Evolutionary conservation across 2,888 invertebrate species (phyloP).

Genomic region (Junonia oenone): DNA sequence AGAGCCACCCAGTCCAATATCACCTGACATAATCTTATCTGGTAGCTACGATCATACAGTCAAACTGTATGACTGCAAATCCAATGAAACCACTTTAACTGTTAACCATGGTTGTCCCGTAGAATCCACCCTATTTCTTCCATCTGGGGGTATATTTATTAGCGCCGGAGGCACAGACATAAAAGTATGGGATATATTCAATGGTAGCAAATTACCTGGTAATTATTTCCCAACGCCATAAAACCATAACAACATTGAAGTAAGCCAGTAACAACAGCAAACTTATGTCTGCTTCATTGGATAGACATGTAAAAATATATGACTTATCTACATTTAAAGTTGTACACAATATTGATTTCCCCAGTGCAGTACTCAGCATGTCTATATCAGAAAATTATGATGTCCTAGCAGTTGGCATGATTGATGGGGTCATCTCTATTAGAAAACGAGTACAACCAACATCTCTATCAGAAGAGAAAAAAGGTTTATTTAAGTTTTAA

Average conservation of each 20-base stretch:
- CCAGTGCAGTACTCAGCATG: constrained; percentile 93
- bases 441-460: constrained; percentile 84
- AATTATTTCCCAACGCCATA: constrained; percentile 94
- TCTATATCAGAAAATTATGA: constrained; percentile 88
- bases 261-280: constrained; percentile 90
- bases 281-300: constrained; percentile 93
- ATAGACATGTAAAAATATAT: constrained; percentile 95
- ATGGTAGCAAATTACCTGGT: constrained; percentile 92
- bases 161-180: constrained; percentile 95
- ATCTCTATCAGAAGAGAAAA: constrained; percentile 51
- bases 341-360: constrained; percentile 93
- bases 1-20: constrained; percentile 85
- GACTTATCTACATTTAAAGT: constrained; percentile 91
- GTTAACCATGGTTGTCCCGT: constrained; percentile 94
- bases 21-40: constrained; percentile 87
- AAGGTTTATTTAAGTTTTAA: constrained; percentile 70
- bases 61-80: constrained; percentile 92
- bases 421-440: constrained; percentile 94
- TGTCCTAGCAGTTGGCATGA: constrained; percentile 93
- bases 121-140: constrained; percentile 92
- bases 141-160: constrained; percentile 92
- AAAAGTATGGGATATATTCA: constrained; percentile 95
- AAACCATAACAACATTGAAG: constrained; percentile 93
- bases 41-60: constrained; percentile 94
- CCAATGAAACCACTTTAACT: constrained; percentile 82